Conservation (phyloP, 2,797 vertebrate genomes). For the Chelmon rostratus region DNA sequence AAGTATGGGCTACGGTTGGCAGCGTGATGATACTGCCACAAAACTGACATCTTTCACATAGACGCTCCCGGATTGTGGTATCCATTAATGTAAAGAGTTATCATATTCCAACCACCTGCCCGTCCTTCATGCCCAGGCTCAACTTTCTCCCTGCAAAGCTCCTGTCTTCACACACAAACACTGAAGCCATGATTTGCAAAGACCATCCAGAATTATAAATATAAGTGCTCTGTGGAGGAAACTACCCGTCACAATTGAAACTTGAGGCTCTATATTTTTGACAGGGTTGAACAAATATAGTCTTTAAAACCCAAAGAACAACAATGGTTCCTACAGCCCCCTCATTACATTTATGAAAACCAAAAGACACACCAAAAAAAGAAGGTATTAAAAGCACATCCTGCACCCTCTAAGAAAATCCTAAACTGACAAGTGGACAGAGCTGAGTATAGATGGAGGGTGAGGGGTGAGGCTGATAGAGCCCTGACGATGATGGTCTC, state of each 20-base stretch:
- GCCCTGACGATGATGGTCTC: constrained; percentile 68
- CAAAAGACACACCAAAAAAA: constrained; percentile 4
- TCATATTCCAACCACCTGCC: constrained; percentile 44
- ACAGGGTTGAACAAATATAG: constrained; percentile 3
- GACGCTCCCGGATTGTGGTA: constrained; percentile 43
- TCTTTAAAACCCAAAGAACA: constrained; percentile 7
- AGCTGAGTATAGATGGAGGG: constrained; percentile 30
- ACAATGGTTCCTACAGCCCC: neutral
- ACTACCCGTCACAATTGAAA: constrained; percentile 23
- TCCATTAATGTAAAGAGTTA: constrained; percentile 61
- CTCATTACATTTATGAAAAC: neutral
- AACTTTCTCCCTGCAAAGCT: constrained; percentile 12
- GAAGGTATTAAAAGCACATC: constrained; percentile 8
- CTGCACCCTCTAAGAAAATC: constrained; percentile 10
- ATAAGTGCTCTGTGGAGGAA: constrained; percentile 28
- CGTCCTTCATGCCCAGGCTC: constrained; percentile 27
- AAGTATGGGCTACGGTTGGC: constrained; percentile 61
- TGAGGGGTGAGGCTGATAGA: constrained; percentile 56
- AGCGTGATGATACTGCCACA: constrained; percentile 44
- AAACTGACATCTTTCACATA: constrained; percentile 57
- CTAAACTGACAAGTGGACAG: constrained; percentile 19
- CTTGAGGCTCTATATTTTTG: constrained; percentile 13
- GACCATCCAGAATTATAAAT: constrained; percentile 35
- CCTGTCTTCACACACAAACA: constrained; percentile 21
- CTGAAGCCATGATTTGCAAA: constrained; percentile 2